Conservation (phyloP, 2,797 vertebrate genomes). For the Argya squamiceps region DNA sequence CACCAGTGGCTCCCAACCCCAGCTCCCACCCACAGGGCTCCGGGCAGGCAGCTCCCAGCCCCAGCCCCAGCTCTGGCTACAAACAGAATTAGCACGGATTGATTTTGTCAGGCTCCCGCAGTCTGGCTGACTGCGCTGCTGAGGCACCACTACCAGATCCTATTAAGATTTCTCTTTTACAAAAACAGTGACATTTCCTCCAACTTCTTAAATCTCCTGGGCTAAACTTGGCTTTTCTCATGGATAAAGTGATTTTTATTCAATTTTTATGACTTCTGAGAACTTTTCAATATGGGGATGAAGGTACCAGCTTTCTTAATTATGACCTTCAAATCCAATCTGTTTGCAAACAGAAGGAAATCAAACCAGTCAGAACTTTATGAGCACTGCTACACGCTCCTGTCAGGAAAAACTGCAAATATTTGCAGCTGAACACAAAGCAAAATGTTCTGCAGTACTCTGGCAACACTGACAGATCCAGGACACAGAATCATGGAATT, state of each 20-base stretch:
- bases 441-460: not conserved
- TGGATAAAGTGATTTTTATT: not conserved
- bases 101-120: not conserved
- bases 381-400: fast-evolving
- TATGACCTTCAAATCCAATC: not conserved
- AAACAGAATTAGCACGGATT: not conserved
- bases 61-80: not conserved
- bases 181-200: not conserved
- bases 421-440: not conserved
- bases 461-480: not conserved
- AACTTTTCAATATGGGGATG: not conserved
- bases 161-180: not conserved
- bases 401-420: not conserved
- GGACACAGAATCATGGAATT: not conserved
- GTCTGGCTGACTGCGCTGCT: not conserved
- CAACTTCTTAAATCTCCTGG: not conserved
- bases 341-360: not conserved
- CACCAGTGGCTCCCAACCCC: fast-evolving
- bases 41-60: not conserved
- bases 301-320: not conserved
- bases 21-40: not conserved
- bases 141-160: not conserved
- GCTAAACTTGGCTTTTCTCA: not conserved
- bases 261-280: not conserved
- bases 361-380: not conserved